Percentiles rank a stretch among this genome's conserved stretches.
Conservation (phyloP, 2,888 invertebrate genomes). For the Galeopsomyia nigrocyanea region DNA sequence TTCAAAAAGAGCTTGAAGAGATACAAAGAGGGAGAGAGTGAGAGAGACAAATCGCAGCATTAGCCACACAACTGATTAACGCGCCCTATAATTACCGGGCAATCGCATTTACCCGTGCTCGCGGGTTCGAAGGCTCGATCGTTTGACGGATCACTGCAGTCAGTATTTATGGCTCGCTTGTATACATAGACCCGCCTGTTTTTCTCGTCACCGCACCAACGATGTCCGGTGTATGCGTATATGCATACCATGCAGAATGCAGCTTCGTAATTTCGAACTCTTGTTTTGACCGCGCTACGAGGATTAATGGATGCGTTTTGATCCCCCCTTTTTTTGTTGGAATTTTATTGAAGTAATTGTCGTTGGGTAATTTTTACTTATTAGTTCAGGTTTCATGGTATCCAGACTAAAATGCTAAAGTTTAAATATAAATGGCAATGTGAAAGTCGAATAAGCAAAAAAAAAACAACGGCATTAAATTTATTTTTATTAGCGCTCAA, state of each 20-base stretch:
- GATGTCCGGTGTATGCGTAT: no score
- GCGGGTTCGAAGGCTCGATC: constrained; percentile 4
- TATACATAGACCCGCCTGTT: not conserved
- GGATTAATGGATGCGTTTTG: no score
- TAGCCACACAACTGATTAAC: constrained; percentile 44
- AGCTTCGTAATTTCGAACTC: no score
- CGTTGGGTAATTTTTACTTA: no score
- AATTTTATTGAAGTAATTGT: no score
- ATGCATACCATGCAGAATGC: no score
- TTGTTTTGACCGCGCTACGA: no score
- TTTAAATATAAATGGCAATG: not conserved
- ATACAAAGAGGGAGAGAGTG: constrained; percentile 7
- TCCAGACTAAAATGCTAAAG: no score
- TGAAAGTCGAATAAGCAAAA: not conserved
- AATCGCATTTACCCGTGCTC: constrained; percentile 26
- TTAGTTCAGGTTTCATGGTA: no score
- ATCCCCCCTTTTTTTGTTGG: no score
- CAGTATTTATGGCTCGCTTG: constrained; percentile 27
- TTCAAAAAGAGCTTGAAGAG: no score
- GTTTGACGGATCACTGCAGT: constrained; percentile 37
- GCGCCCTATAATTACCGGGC: constrained; percentile 36
- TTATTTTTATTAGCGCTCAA: not conserved
- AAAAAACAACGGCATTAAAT: not conserved
- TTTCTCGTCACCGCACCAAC: not conserved
- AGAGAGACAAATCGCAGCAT: constrained; percentile 36